A percentile compares a stretch with the other conserved stretches of the same genome.
Conservation (phyloP, 2,797 vertebrate genomes). For the Mallotus villosus region DNA sequence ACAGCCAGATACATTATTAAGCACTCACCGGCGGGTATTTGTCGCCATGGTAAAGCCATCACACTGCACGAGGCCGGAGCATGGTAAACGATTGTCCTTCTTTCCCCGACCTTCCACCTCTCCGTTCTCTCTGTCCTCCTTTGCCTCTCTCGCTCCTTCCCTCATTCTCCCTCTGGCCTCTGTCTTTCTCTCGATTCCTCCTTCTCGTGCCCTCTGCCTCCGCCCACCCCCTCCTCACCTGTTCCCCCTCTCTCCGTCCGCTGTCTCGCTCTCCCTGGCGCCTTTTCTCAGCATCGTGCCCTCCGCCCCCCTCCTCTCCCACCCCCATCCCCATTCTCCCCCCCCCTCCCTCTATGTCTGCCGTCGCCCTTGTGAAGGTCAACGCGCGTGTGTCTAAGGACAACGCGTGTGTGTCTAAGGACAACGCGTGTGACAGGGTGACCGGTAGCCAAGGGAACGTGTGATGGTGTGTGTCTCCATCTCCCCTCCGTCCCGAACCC, state of each 20-base stretch:
- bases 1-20: constrained; percentile 74
- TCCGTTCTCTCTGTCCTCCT: not conserved
- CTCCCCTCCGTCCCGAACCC: too few species aligned
- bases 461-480: too few species aligned
- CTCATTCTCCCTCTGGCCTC: not conserved
- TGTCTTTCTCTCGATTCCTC: not conserved
- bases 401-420: too few species aligned
- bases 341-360: not conserved
- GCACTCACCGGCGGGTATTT: constrained; percentile 48
- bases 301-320: too few species aligned
- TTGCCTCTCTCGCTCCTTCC: not conserved
- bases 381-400: too few species aligned
- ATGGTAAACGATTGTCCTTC: too few species aligned
- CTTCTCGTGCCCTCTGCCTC: not conserved
- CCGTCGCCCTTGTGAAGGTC: too few species aligned
- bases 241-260: not conserved
- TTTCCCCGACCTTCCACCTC: not conserved
- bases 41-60: constrained; percentile 51
- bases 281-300: not conserved
- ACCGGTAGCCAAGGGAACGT: too few species aligned
- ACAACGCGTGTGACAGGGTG: too few species aligned
- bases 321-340: not conserved
- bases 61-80: constrained; percentile 25
- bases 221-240: not conserved
- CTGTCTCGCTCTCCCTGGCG: too few species aligned